Evolutionary conservation across 2,797 vertebrate species (phyloP), one percentile per base, ranked within the genome.

Genomic region (Okamejei kenojei): DNA sequence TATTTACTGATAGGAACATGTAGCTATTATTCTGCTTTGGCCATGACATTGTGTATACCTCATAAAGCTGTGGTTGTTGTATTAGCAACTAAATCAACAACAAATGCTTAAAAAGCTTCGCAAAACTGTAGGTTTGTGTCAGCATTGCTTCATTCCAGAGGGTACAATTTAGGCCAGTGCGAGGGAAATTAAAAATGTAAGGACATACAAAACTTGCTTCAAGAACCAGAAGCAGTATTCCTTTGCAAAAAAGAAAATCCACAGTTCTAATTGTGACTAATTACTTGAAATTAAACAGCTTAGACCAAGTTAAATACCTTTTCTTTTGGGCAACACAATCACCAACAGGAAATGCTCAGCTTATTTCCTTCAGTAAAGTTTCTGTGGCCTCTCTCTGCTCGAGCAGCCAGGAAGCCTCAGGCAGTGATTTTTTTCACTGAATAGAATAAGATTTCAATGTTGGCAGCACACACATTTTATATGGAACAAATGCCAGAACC

Each of bases 371-470:
- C 19, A 74, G 90, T 54, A 17, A 38, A 23, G 23, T 74, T 92
- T 92, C 73, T 76, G 71, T 38, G 73, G 45, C 73, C 90, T 92
- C 68, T 58, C 65, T 38, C 73, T 76, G 2, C 90, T n/a, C 90
- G 74, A 23, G 71, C 71, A 76, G 71, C 73, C 35, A 92, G 38
- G 71, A 76, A 74, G 73, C 71, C 71, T 58, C 15, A 29, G 76
- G 90, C 90, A 92, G 71, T 92, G 15, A 15, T 38, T 74, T 91
- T 17, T 65, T 92, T 92, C 23, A 54, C 45, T 26, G 73, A 92
- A 92, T 23, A 91, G 90, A 92, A 45, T 92, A 92, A 45, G 90
- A 76, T 92, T 92, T 74, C 90, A 92, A 4, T 92, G 35, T 58
- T 73, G 71, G 73, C 68, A 92, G 71, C 26, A 92, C 38, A 92